These are phyloP conservation scores for Anthonomus grandis DNA, from an alignment of 1,140 invertebrate genomes.

Conservation along the genomic window DNA sequence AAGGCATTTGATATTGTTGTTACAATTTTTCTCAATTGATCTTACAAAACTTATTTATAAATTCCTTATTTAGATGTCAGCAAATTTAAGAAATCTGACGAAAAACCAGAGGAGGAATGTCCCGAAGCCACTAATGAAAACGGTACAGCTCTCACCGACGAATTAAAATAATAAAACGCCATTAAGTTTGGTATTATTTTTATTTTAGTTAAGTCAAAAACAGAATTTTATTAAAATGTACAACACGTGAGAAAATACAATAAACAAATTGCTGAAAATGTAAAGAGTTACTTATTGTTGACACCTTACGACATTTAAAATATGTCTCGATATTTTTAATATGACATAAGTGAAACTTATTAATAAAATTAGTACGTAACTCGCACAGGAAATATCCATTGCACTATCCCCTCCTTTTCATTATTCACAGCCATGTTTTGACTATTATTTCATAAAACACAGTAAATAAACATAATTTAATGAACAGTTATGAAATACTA, in stretches of 20 bases:
- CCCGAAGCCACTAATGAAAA: neutral
- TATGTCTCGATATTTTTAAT: too few species aligned
- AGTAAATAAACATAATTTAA: too few species aligned
- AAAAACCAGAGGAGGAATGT: constrained; percentile 12
- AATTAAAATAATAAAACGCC: neutral
- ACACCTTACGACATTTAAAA: too few species aligned
- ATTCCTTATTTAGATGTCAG: too few species aligned
- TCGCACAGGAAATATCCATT: constrained; percentile 3
- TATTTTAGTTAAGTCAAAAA: neutral
- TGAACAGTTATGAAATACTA: too few species aligned
- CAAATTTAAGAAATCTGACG: constrained; percentile 49
- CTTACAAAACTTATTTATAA: too few species aligned
- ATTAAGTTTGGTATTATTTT: constrained; percentile 9
- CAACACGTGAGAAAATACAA: neutral
- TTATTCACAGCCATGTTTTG: constrained; percentile 16
- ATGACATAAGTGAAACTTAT: too few species aligned
- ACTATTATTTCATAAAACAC: too few species aligned
- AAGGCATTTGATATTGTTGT: too few species aligned
- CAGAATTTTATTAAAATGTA: neutral
- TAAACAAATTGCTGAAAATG: constrained; percentile 1
- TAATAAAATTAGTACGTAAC: too few species aligned
- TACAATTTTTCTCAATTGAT: too few species aligned
- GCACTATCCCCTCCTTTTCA: neutral
- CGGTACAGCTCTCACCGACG: constrained; percentile 3
- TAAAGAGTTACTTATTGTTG: too few species aligned